Base-by-base conservation (phyloP, 1,140 invertebrate genomes). In the Nylanderia fulva region DNA sequence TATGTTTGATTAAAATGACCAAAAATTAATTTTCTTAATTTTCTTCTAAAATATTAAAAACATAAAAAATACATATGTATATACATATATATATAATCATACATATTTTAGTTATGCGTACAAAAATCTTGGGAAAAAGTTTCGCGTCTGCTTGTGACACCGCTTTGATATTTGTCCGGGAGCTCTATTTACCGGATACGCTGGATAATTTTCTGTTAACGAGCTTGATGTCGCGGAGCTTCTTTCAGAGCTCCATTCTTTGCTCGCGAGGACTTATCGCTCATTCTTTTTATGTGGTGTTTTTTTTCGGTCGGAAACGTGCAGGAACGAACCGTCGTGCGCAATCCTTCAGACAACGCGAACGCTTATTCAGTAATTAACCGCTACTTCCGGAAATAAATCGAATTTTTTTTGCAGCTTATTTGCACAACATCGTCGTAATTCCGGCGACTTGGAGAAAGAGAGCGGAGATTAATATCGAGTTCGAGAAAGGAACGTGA, bases 321-420 rank as follows among this genome's bases (percentile, higher is more conserved):
- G 29, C 29, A 77, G n/a, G n/a, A 77, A 64, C 29, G 3, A 33
- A 77, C n/a, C 33, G 15, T 4, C 29, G 58, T 13, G 15, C 13
- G 13, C n/a, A 15, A 42, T 2, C 1, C 13, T n/a, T 6, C 18
- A 21, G 21, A 7, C 39, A 8, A 13, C 33, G 7, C 39, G 13
- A 24, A 77, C 13, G 27, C 27, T 77, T 45, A 7, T 66, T 24
- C 61, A 24, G 29, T 79, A 79, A 79, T 66, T 79, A 79, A 66
- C 15, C n/a, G 3, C 42, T 54, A 39, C 48, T 52, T 36, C 15
- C 75, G 13, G 15, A 36, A 66, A 52, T 66, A 39, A 79, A 66
- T 79, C 45, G 29, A 66, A 79, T 64, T 48, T 36, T 42, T 54
- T 66, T 45, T 33, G 9, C 42, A 7, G 13, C 3, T 21, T 29